Conservation (phyloP, 2,888 invertebrate genomes). For the Rhorus exstirpatorius region DNA sequence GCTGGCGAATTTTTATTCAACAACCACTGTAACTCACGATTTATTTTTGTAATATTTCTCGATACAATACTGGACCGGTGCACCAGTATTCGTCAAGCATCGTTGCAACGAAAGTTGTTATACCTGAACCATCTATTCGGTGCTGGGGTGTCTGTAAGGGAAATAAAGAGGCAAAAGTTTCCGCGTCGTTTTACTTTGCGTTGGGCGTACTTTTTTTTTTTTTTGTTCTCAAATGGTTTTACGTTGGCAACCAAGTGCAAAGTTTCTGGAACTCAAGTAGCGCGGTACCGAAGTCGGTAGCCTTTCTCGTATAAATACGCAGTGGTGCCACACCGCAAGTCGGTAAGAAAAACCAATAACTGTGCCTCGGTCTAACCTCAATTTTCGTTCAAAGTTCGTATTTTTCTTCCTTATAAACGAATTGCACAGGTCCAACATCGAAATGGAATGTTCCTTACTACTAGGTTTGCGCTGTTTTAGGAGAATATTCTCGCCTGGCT, state of each 20-base stretch:
- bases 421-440: too few species aligned
- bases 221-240: slow-evolving; percentile 18
- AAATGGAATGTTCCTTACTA: too few species aligned
- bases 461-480: too few species aligned
- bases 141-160: slow-evolving; percentile 13
- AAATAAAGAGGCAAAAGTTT: slow-evolving; percentile 7
- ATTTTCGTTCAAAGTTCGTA: too few species aligned
- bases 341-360: too few species aligned
- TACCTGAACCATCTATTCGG: background rate
- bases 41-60: slow-evolving; percentile 20
- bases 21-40: slow-evolving; percentile 26
- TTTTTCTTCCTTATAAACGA: too few species aligned
- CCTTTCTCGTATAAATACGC: background rate
- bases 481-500: too few species aligned
- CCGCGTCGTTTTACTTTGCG: slow-evolving; percentile 2
- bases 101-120: slow-evolving; percentile 17
- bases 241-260: background rate
- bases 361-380: too few species aligned
- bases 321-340: too few species aligned
- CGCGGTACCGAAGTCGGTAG: background rate
- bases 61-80: slow-evolving; percentile 4
- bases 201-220: too few species aligned
- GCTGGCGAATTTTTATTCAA: slow-evolving; percentile 36
- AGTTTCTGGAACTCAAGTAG: background rate
- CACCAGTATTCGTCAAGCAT: slow-evolving; percentile 1